A percentile compares a stretch with the other conserved stretches of the same genome.
These are phyloP conservation scores for Vulpes vulpes DNA, from an alignment of 2,113 vertebrate species.

Conservation along the genomic window DNA sequence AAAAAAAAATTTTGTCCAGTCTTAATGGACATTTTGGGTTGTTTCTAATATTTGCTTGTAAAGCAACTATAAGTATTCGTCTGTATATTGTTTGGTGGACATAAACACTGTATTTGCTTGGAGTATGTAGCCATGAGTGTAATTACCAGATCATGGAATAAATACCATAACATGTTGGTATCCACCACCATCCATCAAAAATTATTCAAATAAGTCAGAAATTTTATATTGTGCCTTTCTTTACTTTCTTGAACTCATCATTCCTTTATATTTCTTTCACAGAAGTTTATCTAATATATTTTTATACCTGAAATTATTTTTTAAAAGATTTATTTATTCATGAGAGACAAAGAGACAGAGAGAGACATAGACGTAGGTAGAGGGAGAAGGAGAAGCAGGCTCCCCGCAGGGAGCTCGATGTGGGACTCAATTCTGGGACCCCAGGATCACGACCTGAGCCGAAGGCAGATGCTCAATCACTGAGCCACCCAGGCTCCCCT, in stretches of 20 bases:
- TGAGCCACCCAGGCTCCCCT: not conserved
- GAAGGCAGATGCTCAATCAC: not conserved
- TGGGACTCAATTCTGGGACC: not conserved
- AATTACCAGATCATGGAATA: not conserved
- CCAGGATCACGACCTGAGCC: not conserved
- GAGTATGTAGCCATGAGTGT: not conserved
- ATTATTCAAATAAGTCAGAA: not conserved
- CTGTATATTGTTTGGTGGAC: not conserved
- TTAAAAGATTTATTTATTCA: too few species aligned
- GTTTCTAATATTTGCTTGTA: conserved; percentile 37
- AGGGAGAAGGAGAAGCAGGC: too few species aligned
- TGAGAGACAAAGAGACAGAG: too few species aligned
- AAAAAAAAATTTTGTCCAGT: not conserved
- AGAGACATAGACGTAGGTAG: too few species aligned
- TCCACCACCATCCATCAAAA: not conserved
- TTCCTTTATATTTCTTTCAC: conserved; percentile 1
- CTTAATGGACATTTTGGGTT: not conserved
- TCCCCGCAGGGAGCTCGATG: not conserved
- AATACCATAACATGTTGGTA: not conserved
- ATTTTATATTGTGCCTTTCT: not conserved
- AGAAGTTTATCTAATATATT: conserved; percentile 7
- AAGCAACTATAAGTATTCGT: not conserved
- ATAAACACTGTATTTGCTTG: conserved; percentile 4
- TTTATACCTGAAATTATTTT: conserved; percentile 1
- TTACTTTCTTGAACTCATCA: not conserved